These are phyloP conservation scores for Choloepus didactylus DNA, from an alignment of 2,797 vertebrate species.

Conservation along the genomic window DNA sequence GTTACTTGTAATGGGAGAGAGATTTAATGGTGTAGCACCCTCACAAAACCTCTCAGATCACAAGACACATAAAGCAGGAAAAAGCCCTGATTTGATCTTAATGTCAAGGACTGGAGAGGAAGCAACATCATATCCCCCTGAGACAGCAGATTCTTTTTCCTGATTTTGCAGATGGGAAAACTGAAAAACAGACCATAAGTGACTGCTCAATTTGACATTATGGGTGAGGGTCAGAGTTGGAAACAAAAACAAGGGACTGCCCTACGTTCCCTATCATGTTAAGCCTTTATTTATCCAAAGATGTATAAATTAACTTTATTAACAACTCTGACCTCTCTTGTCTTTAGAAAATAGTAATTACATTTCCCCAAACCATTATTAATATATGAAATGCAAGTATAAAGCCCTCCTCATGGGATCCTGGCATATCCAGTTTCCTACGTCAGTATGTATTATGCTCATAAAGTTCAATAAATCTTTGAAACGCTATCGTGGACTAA, in stretches of 20 bases:
- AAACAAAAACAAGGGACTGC: neutral
- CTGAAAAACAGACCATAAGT: neutral
- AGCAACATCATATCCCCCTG: slow-evolving; percentile 2
- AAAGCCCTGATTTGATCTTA: neutral
- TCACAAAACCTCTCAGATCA: neutral
- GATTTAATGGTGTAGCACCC: neutral
- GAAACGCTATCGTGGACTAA: slow-evolving; percentile 55
- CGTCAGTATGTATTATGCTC: neutral
- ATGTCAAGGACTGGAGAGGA: slow-evolving; percentile 64
- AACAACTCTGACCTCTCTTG: slow-evolving; percentile 44
- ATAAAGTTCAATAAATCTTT: slow-evolving; percentile 54
- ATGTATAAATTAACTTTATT: slow-evolving; percentile 49
- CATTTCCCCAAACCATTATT: slow-evolving; percentile 35
- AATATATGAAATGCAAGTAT: slow-evolving; percentile 28
- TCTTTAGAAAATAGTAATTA: slow-evolving; percentile 47
- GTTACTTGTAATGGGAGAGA: neutral
- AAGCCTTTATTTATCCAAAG: neutral
- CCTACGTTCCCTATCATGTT: neutral
- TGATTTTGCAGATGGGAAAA: slow-evolving; percentile 65
- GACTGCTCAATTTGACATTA: slow-evolving; percentile 24
- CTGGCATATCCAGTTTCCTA: slow-evolving; percentile 37
- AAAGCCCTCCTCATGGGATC: slow-evolving; percentile 17
- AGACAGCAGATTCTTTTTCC: slow-evolving; percentile 36
- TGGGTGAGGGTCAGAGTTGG: neutral
- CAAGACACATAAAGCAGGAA: neutral